These are phyloP conservation scores for Drosophila macrothrix DNA, from an alignment of 2,888 invertebrate genomes.

Conservation along the genomic window DNA sequence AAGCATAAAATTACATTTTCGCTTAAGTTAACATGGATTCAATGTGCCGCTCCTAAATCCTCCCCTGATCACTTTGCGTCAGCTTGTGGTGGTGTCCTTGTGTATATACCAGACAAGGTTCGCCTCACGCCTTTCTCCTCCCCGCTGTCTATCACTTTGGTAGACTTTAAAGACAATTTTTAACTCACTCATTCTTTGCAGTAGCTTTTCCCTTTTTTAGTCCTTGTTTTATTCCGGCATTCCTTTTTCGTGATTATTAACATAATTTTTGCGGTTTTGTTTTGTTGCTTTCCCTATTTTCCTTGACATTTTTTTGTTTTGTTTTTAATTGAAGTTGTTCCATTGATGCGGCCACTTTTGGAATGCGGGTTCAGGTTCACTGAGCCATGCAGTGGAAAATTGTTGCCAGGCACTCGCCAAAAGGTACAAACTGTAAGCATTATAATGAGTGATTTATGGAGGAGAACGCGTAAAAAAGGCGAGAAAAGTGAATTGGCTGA, in stretches of 20 bases:
- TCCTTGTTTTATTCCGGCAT: conserved; percentile 17
- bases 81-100: conserved; percentile 30
- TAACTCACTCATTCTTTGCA: conserved; percentile 4
- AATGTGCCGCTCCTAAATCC: background rate
- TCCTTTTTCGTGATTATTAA: conserved; percentile 23
- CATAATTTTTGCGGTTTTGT: conserved; percentile 23
- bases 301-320: background rate
- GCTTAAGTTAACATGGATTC: conserved; percentile 70
- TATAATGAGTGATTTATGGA: conserved; percentile 4
- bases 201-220: conserved; percentile 1
- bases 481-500: background rate
- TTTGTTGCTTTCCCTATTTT: background rate
- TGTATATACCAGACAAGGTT: conserved; percentile 22
- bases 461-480: background rate
- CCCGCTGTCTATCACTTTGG: conserved; percentile 1
- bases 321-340: conserved; percentile 4
- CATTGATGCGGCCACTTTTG: conserved; percentile 15
- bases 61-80: conserved; percentile 18
- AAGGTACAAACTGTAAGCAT: conserved; percentile 6
- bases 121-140: background rate
- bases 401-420: background rate
- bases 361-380: conserved; percentile 9
- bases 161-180: conserved; percentile 30
- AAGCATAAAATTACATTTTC: conserved; percentile 81
- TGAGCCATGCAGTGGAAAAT: conserved; percentile 22